Evolutionary conservation across 2,113 vertebrate genomes (phyloP).

Genomic region (Labrus mixtus): DNA sequence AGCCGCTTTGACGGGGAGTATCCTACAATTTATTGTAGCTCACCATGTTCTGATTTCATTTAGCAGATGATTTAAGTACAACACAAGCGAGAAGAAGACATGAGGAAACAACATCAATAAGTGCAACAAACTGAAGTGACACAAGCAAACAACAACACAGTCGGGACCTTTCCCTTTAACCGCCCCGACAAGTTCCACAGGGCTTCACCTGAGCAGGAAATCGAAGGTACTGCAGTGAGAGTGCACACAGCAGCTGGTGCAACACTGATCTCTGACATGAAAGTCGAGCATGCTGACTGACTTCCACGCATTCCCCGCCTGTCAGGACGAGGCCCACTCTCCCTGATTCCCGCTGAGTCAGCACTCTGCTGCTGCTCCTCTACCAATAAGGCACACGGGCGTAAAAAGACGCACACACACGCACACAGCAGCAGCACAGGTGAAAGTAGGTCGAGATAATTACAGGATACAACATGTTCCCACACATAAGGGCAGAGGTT

Average conservation of each 20-base stretch:
- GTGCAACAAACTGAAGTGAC: too few species aligned
- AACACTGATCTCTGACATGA: constrained; percentile 25
- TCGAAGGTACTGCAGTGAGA: background rate
- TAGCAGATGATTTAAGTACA: too few species aligned
- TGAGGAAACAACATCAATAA: too few species aligned
- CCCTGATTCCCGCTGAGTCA: constrained; percentile 52
- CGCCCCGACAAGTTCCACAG: background rate
- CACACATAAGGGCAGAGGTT: background rate
- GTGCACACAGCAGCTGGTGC: background rate
- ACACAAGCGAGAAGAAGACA: too few species aligned
- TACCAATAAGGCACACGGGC: constrained; percentile 2
- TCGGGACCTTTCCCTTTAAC: background rate
- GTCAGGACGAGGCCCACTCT: constrained; percentile 54
- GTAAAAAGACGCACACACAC: background rate
- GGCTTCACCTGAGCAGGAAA: background rate
- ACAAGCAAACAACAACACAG: background rate
- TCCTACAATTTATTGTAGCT: too few species aligned
- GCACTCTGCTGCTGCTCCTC: constrained; percentile 23
- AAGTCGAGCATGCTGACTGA: constrained; percentile 21
- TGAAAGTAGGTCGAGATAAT: constrained; percentile 46
- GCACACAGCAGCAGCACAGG: constrained; percentile 7
- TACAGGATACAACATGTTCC: constrained; percentile 33
- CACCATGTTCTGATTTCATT: too few species aligned
- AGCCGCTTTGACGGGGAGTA: too few species aligned
- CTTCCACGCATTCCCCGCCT: constrained; percentile 51